Base-by-base conservation (phyloP, 1,140 invertebrate genomes). In the Anastrepha ludens region DNA sequence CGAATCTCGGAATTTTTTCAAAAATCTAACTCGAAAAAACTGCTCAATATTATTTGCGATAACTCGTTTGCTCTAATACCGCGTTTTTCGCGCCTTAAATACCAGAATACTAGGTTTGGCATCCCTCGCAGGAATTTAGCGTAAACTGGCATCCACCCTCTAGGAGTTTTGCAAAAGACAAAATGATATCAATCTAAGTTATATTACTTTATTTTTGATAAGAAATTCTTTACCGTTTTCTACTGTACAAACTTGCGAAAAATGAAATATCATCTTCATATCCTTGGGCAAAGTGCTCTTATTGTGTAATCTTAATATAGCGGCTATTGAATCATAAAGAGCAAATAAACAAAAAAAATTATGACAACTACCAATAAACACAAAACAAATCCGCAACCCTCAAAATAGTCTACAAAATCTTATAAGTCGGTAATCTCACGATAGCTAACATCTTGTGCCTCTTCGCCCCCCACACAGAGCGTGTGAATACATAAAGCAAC, bases 401-500 rank as follows among this genome's bases (percentile, higher is more conserved):
- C 67, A 47, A 74, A 67, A 74, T 44, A 74, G 41, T 44, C 41
- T 15, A 47, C 41, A 74, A 74, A 13, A n/a, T 7, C 0, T 29
- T 67, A 15, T 74, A 47, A 44, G 41, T 41, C n/a, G 3, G 41
- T 74, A 17, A 74, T n/a, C 67, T 15, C 6, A 41, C 74, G 47
- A 7, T n/a, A 55, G 74, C n/a, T 29, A 74, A 74, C 44, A 41
- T 41, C 70, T 74, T 47, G 44, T 29, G 29, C 70, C 70, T 47
- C 70, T 29, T 70, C 20, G 20, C 8, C 1, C 13, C n/a, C 70
- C 5, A 15, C 11, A 8, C 2, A 6, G 17, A 47, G 17, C 70
- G 41, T 74, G 44, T 15, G 41, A 47, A 74, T 47, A 47, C 70
- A 74, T 74, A 47, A 74, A 74, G 47, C 70, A 74, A 15, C 29